These are phyloP conservation scores for Lasioglossum malachurum DNA, from an alignment of 2,888 invertebrate species.

Conservation along the genomic window DNA sequence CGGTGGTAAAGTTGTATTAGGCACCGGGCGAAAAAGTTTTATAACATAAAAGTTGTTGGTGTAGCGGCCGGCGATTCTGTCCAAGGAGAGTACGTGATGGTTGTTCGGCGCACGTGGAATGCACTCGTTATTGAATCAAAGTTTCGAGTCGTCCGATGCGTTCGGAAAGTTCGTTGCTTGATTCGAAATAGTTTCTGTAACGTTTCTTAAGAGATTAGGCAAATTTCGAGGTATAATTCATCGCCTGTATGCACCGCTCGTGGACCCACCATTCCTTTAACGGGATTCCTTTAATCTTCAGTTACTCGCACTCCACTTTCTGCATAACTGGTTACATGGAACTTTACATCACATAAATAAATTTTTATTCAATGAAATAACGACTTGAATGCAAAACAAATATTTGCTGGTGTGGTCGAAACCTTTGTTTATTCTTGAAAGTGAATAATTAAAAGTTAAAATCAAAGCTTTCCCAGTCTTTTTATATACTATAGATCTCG, in stretches of 20 bases:
- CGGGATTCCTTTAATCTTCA: neutral
- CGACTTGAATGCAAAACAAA: too few species aligned
- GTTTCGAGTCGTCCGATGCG: neutral
- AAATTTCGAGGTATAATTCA: neutral
- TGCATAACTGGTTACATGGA: too few species aligned
- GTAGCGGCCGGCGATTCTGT: neutral
- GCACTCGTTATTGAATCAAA: neutral
- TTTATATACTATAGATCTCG: too few species aligned
- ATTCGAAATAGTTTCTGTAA: slow-evolving; percentile 1
- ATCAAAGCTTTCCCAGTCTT: too few species aligned
- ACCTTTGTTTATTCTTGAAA: too few species aligned
- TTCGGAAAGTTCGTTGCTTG: neutral
- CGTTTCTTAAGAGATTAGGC: neutral
- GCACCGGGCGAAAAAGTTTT: neutral
- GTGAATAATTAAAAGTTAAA: too few species aligned
- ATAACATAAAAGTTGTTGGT: neutral
- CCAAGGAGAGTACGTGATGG: neutral
- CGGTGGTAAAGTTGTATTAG: neutral
- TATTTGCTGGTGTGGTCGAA: too few species aligned
- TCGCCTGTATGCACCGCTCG: neutral
- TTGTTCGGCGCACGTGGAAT: slow-evolving; percentile 7
- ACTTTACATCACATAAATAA: too few species aligned
- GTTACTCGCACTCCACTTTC: too few species aligned
- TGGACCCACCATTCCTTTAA: neutral
- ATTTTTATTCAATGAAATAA: too few species aligned